Percentiles rank a stretch among this genome's conserved stretches.
Conservation (phyloP, 2,797 vertebrate genomes). For the Acanthurus tractus region DNA sequence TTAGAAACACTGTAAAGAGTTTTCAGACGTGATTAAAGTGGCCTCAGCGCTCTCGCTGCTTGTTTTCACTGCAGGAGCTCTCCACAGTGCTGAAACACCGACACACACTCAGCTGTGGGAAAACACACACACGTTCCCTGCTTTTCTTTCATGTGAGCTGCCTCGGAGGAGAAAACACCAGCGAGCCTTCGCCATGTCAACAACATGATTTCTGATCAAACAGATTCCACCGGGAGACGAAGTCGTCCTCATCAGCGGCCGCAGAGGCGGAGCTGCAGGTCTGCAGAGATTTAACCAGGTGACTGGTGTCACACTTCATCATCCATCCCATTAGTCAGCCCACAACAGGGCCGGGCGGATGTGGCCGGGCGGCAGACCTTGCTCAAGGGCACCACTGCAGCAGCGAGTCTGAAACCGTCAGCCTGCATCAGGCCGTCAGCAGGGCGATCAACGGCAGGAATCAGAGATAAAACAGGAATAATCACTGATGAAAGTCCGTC, state of each 20-base stretch:
- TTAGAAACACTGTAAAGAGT: too few relatives aligned
- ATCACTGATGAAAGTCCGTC: background rate
- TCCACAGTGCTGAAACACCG: slow-evolving; percentile 30
- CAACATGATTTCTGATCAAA: slow-evolving; percentile 24
- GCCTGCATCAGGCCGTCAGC: background rate
- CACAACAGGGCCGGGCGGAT: background rate
- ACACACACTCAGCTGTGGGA: background rate
- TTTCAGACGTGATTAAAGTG: too few relatives aligned
- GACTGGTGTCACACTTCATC: slow-evolving; percentile 46
- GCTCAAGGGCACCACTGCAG: slow-evolving; percentile 41
- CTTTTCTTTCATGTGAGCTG: too few relatives aligned
- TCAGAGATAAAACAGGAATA: slow-evolving; percentile 3
- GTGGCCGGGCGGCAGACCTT: slow-evolving; percentile 3
- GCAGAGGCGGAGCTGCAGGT: slow-evolving; percentile 19
- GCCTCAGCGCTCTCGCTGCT: too few relatives aligned
- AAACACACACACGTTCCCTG: too few relatives aligned
- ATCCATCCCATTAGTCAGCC: slow-evolving; percentile 40
- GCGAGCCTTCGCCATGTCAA: slow-evolving; percentile 11
- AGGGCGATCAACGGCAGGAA: slow-evolving; percentile 8
- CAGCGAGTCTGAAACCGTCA: background rate
- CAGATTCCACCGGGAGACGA: slow-evolving; percentile 5
- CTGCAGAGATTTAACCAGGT: slow-evolving; percentile 15
- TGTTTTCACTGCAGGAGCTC: slow-evolving; percentile 11
- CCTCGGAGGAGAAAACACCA: background rate
- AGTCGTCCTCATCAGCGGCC: slow-evolving; percentile 3